Conservation (phyloP, 2,113 vertebrate species). For the Mola mola region DNA sequence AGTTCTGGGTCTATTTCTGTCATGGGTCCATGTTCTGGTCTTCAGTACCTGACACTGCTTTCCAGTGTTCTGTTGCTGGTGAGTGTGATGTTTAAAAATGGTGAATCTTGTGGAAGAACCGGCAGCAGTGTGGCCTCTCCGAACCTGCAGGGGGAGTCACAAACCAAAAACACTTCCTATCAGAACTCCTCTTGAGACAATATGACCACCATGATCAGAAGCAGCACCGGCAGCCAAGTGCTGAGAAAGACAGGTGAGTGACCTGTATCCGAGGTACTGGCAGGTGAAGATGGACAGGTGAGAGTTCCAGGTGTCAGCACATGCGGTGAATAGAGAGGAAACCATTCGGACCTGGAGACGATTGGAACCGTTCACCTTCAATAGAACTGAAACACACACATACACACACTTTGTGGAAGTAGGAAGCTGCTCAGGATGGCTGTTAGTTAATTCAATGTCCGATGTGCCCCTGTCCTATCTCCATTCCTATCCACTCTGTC, state of each 20-base stretch:
- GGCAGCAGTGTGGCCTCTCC: conserved; percentile 61
- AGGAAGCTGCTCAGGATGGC: too few species aligned
- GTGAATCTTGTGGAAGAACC: conserved; percentile 62
- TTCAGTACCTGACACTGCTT: conserved; percentile 63
- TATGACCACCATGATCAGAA: too few species aligned
- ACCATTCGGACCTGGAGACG: conserved; percentile 58
- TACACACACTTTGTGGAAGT: not conserved
- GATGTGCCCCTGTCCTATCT: too few species aligned
- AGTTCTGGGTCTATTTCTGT: not conserved
- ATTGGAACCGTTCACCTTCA: conserved; percentile 45
- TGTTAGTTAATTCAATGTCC: too few species aligned
- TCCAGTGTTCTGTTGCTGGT: conserved; percentile 70
- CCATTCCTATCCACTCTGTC: too few species aligned
- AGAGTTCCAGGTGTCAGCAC: conserved; percentile 81
- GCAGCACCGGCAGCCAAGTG: too few species aligned
- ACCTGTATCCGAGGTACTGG: conserved; percentile 87
- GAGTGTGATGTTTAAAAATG: conserved; percentile 78
- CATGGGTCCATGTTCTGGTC: not conserved
- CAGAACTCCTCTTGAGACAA: too few species aligned
- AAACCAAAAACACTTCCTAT: not conserved
- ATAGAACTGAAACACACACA: conserved; percentile 48
- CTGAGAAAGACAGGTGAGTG: conserved; percentile 67
- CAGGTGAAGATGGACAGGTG: conserved; percentile 83
- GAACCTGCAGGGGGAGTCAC: conserved; percentile 74
- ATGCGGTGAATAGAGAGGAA: conserved; percentile 58